Percentiles rank a stretch among this genome's conserved stretches.
Evolutionary conservation across 2,888 invertebrate genomes (phyloP).

Genomic region (Acrocera orbiculus): DNA sequence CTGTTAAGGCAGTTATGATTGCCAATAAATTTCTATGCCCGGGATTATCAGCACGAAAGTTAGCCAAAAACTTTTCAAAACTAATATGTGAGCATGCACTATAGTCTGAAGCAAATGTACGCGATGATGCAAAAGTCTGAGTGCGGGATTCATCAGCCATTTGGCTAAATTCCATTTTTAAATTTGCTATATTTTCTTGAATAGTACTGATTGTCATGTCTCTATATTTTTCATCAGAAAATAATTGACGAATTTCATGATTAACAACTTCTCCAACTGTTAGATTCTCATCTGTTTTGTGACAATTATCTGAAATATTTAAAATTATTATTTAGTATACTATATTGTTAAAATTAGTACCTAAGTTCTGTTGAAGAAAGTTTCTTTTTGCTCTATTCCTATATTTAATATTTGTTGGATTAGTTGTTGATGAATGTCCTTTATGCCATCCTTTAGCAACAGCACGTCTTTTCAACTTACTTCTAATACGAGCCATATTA

Average conservation of each 20-base stretch:
- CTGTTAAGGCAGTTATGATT: conserved; percentile 79
- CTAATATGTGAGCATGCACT: conserved; percentile 84
- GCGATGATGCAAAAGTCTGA: too few species aligned
- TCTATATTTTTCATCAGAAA: too few species aligned
- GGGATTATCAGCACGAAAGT: conserved; percentile 57
- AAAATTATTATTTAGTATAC: too few species aligned
- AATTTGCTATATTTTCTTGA: too few species aligned
- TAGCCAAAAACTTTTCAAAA: conserved; percentile 58
- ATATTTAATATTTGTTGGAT: conserved; percentile 67
- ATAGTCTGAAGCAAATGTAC: conserved; percentile 82
- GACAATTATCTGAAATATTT: too few species aligned
- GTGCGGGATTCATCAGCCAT: too few species aligned
- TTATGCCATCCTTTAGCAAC: conserved; percentile 81
- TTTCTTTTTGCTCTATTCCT: conserved; percentile 66
- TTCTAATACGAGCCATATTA: conserved; percentile 61
- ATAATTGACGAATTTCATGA: too few species aligned
- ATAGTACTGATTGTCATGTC: too few species aligned
- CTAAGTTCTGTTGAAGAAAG: conserved; percentile 61
- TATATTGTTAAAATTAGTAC: too few species aligned
- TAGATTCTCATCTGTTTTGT: too few species aligned
- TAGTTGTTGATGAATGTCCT: conserved; percentile 80
- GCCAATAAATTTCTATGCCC: conserved; percentile 90
- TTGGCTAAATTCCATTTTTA: too few species aligned
- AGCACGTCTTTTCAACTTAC: conserved; percentile 53
- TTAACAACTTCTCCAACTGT: too few species aligned